These are phyloP conservation scores for Cryptocephalus primarius DNA, from an alignment of 2,888 invertebrate species.

Conservation along the genomic window DNA sequence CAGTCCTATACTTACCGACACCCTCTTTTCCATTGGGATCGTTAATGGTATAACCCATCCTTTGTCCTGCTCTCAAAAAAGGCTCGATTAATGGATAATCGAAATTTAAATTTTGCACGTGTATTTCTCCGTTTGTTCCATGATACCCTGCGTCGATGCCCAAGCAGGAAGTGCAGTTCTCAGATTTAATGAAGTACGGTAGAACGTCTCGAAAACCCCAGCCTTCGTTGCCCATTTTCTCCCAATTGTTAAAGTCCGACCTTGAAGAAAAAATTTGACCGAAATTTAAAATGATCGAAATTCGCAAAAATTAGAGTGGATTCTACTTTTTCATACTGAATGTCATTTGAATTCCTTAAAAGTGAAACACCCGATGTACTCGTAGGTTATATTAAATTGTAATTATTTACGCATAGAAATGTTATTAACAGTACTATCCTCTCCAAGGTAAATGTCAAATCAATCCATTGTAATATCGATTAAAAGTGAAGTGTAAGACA, in stretches of 20 bases:
- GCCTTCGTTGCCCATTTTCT: slow-evolving; percentile 51
- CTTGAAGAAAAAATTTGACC: slow-evolving; percentile 1
- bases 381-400: not conserved
- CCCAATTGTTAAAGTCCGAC: slow-evolving; percentile 73
- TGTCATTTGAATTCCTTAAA: not conserved
- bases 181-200: slow-evolving; percentile 70
- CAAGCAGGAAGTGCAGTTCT: slow-evolving; percentile 51
- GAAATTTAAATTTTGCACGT: slow-evolving; percentile 55
- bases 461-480: not conserved
- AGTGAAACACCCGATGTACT: too few relatives aligned
- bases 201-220: slow-evolving; percentile 68
- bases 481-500: not conserved
- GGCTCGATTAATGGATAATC: slow-evolving; percentile 49
- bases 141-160: slow-evolving; percentile 54
- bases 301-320: not conserved
- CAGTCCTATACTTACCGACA: slow-evolving; percentile 10
- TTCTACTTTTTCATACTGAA: not conserved
- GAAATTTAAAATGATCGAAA: not conserved
- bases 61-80: slow-evolving; percentile 56
- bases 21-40: slow-evolving; percentile 58
- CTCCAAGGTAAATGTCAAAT: too few relatives aligned
- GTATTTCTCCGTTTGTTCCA: slow-evolving; percentile 54
- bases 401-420: too few relatives aligned
- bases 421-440: too few relatives aligned
- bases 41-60: slow-evolving; percentile 56